Base-by-base conservation (phyloP, 2,888 invertebrate genomes). In the Brachypalpus laphriformis region DNA sequence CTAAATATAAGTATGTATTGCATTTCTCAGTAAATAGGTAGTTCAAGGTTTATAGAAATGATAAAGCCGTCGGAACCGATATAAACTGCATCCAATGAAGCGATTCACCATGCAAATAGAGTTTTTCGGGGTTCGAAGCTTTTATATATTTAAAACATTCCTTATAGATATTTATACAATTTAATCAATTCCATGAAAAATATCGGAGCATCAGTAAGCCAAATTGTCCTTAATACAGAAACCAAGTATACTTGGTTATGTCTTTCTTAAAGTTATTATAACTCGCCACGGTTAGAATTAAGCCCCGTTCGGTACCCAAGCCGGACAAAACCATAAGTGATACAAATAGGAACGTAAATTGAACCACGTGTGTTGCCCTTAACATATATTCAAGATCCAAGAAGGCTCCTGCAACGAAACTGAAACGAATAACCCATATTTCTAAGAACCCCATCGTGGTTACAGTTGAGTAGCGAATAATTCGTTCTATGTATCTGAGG, bases 191-290 rank as follows among this genome's bases (percentile, higher is more conserved):
- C 88, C 89, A 89, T 70, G 88, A 90, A 5, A 89, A 56, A 14
- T 56, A 96, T 94, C 0, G 95, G 93, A 88, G 63, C 3, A 89
- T 71, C 8, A 89, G 88, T 0, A 90, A 65, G 0, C 89, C 72
- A 11, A 90, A 86, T 87, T 91, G 90, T 0, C 87, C 88, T 5
- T 89, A 54, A 3, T 88, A 87, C 66, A 90, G 88, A 0, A 90
- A 51, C 90, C 90, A 90, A 65, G 90, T 90, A 16, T 89, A 88
- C 6, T 70, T 86, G 90, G 94, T 93, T 87, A 95, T 95, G 87
- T 95, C 94, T 87, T 96, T 95, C 88, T 94, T 93, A 89, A 96
- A 96, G 82, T 93, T 93, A 90, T 85, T 85, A 18, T 57, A 85
- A 18, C 85, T 85, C 1, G 85, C 81, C 75, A 85, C 70, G 18